These are phyloP conservation scores for Portevinia maculata DNA, from an alignment of 2,888 invertebrate species.

Conservation along the genomic window DNA sequence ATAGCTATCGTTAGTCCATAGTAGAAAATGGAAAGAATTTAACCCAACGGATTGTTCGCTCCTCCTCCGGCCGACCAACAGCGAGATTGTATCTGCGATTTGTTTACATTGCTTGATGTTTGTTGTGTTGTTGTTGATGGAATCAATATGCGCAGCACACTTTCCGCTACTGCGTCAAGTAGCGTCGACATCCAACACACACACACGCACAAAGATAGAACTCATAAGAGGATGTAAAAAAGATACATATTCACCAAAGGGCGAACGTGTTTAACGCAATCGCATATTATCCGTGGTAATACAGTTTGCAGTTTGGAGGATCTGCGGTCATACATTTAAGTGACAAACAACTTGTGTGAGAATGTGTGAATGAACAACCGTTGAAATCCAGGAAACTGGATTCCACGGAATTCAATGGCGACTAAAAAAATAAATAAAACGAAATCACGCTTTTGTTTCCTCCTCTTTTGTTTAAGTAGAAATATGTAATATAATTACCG, in stretches of 20 bases:
- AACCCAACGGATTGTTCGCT: constrained; percentile 29
- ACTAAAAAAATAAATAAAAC: constrained; percentile 33
- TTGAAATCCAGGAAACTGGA: constrained; percentile 59
- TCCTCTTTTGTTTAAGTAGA: background rate
- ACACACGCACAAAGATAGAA: too few relatives aligned
- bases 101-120: constrained; percentile 22
- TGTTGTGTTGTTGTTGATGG: constrained; percentile 30
- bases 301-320: constrained; percentile 14
- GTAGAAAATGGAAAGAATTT: constrained; percentile 18
- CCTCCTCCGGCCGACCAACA: too few relatives aligned
- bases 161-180: constrained; percentile 26
- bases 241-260: constrained; percentile 16
- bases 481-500: constrained; percentile 7
- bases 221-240: constrained; percentile 1
- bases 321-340: constrained; percentile 15
- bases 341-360: constrained; percentile 28
- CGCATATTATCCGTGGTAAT: background rate
- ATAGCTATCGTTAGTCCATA: too few relatives aligned
- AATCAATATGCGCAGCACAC: constrained; percentile 62
- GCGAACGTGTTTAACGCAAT: constrained; percentile 20
- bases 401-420: constrained; percentile 19
- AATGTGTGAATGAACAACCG: constrained; percentile 7
- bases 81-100: constrained; percentile 24
- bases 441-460: constrained; percentile 7
- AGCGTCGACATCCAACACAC: constrained; percentile 1